Conservation (phyloP, 2,113 vertebrate genomes). For the Scophthalmus maximus region DNA sequence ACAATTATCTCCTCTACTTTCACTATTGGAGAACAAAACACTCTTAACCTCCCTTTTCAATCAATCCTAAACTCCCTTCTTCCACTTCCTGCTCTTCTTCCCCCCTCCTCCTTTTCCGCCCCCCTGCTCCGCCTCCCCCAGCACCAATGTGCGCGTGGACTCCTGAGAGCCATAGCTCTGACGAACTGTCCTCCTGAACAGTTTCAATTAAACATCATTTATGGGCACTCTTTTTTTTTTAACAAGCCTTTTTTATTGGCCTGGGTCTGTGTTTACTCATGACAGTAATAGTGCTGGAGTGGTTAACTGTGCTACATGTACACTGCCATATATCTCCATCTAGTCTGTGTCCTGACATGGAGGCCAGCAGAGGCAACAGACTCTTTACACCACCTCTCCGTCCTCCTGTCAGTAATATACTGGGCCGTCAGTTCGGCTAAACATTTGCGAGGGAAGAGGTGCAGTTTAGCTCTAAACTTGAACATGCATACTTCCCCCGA, state of each 20-base stretch:
- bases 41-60: constrained; percentile 38
- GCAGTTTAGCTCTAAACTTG: constrained; percentile 19
- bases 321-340: constrained; percentile 65
- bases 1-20: constrained; percentile 14
- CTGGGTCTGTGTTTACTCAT: constrained; percentile 65
- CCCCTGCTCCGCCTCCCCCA: constrained; percentile 2
- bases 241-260: constrained; percentile 71
- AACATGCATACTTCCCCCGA: constrained; percentile 1
- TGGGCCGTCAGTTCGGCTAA: constrained; percentile 10
- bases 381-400: constrained; percentile 37
- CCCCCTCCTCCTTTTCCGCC: constrained; percentile 25
- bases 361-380: constrained; percentile 25
- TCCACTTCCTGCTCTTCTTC: constrained; percentile 46
- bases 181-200: constrained; percentile 69
- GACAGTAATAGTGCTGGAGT: constrained; percentile 63
- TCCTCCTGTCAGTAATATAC: constrained; percentile 45
- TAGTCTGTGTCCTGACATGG: constrained; percentile 47
- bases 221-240: constrained; percentile 55
- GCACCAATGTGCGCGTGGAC: constrained; percentile 16
- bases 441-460: constrained; percentile 3
- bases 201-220: constrained; percentile 78
- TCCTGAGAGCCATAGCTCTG: constrained; percentile 54
- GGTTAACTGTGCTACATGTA: constrained; percentile 48
- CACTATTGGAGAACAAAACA: constrained; percentile 23
- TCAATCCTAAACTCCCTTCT: constrained; percentile 39